Conservation (phyloP, 2,113 vertebrate species). For the Lasiurus cinereus region DNA sequence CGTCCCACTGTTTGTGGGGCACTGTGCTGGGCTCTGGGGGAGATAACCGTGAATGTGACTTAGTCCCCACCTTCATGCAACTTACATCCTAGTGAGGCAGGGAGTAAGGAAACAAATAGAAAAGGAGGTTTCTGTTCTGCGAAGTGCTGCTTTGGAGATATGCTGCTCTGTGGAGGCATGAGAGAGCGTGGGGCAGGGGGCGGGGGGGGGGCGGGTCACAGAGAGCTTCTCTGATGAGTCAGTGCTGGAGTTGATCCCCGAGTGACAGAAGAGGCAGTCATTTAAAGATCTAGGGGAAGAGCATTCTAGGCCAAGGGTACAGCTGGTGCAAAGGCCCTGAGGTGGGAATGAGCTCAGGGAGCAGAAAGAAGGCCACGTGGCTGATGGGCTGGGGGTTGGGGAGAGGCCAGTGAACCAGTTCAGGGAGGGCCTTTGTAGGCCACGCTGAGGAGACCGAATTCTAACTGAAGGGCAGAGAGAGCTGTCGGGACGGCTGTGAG, state of each 20-base stretch:
- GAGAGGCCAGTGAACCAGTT: constrained; percentile 34
- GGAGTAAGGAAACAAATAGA: not conserved
- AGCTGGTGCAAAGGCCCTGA: constrained; percentile 80
- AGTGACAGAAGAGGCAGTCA: constrained; percentile 13
- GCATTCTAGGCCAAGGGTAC: constrained; percentile 76
- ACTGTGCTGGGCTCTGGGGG: not conserved
- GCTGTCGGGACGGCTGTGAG: not conserved
- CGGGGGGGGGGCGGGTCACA: not conserved
- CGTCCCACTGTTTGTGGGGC: not conserved
- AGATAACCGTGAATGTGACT: not conserved
- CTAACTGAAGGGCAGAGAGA: not conserved
- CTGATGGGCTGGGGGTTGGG: constrained; percentile 35
- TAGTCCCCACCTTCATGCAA: not conserved
- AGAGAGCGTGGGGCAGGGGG: not conserved
- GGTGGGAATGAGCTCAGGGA: constrained; percentile 75
- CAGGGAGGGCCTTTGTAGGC: constrained; percentile 63
- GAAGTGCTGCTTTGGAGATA: not conserved
- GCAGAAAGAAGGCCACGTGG: constrained; percentile 70
- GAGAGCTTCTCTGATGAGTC: not conserved
- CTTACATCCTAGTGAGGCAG: not conserved
- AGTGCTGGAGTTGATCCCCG: not conserved
- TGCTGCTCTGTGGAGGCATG: not conserved
- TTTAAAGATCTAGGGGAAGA: constrained; percentile 33
- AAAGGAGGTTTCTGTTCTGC: not conserved
- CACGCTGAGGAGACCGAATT: constrained; percentile 33